phyloP scores from a whole-genome alignment of 1,140 invertebrate genomes.

The Grapholita molesta region DNA sequence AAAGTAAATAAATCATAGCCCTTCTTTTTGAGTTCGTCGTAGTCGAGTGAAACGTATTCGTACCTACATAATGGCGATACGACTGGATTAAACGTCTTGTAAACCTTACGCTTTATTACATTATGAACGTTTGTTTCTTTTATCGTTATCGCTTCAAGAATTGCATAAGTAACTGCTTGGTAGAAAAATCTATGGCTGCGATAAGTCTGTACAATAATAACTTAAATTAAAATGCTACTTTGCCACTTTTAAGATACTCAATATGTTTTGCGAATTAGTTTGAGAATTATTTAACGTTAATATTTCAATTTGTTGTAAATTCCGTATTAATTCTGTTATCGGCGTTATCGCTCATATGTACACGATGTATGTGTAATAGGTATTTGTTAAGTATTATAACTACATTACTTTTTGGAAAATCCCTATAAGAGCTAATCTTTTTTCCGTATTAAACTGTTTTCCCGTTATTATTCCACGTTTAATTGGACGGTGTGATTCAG shows the following conservation, averaged over 20 bases:
- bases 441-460: not conserved
- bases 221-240: too few species aligned
- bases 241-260: too few species aligned
- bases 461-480: not conserved
- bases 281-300: too few species aligned
- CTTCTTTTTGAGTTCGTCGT: too few species aligned
- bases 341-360: too few species aligned
- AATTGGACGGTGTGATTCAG: not conserved
- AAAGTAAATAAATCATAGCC: too few species aligned
- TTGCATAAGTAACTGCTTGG: not conserved
- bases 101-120: not conserved
- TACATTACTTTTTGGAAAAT: not conserved
- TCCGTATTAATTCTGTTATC: too few species aligned
- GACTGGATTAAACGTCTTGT: not conserved
- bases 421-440: not conserved
- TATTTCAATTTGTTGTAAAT: too few species aligned
- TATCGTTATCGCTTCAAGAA: not conserved
- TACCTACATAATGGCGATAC: not conserved
- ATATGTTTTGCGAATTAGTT: too few species aligned
- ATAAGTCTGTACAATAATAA: not conserved
- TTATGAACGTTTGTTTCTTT: not conserved
- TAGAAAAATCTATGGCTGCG: not conserved
- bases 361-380: too few species aligned
- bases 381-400: too few species aligned
- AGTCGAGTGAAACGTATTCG: too few species aligned